phyloP scores from a whole-genome alignment of 2,888 invertebrate genomes.

The Pimpla rufipes region DNA sequence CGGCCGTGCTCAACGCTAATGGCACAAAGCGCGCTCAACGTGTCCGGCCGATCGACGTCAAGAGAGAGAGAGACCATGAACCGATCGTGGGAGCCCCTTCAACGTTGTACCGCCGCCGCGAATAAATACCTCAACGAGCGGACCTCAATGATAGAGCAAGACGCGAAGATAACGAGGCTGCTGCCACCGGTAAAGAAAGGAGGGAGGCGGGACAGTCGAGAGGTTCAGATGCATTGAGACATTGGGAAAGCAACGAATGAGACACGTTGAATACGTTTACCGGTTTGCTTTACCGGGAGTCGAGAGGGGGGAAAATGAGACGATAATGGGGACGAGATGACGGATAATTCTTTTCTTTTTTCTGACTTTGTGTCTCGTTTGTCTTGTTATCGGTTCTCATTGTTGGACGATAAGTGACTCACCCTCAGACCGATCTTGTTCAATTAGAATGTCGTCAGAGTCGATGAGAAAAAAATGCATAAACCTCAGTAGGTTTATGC shows the following conservation, averaged over 20 bases:
- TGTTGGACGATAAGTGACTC: neutral
- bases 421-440: constrained; percentile 20
- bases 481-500: constrained; percentile 21
- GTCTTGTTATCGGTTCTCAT: constrained; percentile 14
- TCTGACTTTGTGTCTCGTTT: constrained; percentile 42
- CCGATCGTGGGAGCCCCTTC: constrained; percentile 81
- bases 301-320: constrained; percentile 40
- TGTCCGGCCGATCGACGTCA: constrained; percentile 63
- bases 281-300: neutral
- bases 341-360: constrained; percentile 38
- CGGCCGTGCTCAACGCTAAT: constrained; percentile 49
- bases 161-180: constrained; percentile 47
- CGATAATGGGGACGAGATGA: too few species aligned
- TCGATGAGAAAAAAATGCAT: too few species aligned
- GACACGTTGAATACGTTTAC: constrained; percentile 54
- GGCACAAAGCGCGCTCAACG: constrained; percentile 61
- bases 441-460: constrained; percentile 27
- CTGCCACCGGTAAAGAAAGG: neutral
- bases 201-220: neutral
- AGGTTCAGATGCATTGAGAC: constrained; percentile 56
- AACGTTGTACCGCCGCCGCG: constrained; percentile 66
- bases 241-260: constrained; percentile 62
- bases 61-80: constrained; percentile 77
- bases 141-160: constrained; percentile 64
- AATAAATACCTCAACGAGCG: constrained; percentile 71